Evolutionary conservation across 2,113 vertebrate species (phyloP).

Genomic region (Speoplatyrhinus poulsoni): DNA sequence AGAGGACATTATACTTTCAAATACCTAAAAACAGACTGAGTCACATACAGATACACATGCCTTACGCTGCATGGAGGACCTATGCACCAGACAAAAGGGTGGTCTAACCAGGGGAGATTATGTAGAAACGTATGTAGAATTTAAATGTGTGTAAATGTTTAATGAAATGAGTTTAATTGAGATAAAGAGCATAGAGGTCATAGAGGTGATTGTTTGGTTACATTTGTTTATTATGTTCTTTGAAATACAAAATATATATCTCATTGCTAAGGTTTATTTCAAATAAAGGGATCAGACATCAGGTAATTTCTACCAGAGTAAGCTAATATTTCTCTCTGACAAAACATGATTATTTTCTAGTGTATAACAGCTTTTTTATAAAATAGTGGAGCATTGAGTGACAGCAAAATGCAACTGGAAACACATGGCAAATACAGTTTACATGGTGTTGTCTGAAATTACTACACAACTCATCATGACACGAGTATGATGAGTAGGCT

Average conservation of each 20-base stretch:
- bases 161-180: slow-evolving; percentile 50
- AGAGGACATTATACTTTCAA: slow-evolving; percentile 37
- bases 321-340: slow-evolving; percentile 48
- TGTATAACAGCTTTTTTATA: slow-evolving; percentile 18
- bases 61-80: slow-evolving; percentile 16
- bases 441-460: slow-evolving; percentile 41
- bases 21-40: slow-evolving; percentile 27
- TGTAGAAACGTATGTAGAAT: slow-evolving; percentile 37
- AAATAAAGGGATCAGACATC: slow-evolving; percentile 50
- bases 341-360: slow-evolving; percentile 31
- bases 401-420: slow-evolving; percentile 30
- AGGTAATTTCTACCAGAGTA: slow-evolving; percentile 47
- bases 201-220: slow-evolving; percentile 33
- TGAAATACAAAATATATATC: slow-evolving; percentile 37
- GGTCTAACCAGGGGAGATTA: slow-evolving; percentile 29
- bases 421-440: slow-evolving; percentile 44
- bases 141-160: slow-evolving; percentile 55
- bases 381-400: slow-evolving; percentile 4
- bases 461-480: slow-evolving; percentile 37
- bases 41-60: slow-evolving; percentile 18
- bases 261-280: slow-evolving; percentile 40
- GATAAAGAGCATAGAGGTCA: slow-evolving; percentile 41
- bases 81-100: slow-evolving; percentile 43
- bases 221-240: slow-evolving; percentile 41
- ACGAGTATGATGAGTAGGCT: slow-evolving; percentile 54